phyloP scores from a whole-genome alignment of 1,140 invertebrate species.

The Bombus waltoni region DNA sequence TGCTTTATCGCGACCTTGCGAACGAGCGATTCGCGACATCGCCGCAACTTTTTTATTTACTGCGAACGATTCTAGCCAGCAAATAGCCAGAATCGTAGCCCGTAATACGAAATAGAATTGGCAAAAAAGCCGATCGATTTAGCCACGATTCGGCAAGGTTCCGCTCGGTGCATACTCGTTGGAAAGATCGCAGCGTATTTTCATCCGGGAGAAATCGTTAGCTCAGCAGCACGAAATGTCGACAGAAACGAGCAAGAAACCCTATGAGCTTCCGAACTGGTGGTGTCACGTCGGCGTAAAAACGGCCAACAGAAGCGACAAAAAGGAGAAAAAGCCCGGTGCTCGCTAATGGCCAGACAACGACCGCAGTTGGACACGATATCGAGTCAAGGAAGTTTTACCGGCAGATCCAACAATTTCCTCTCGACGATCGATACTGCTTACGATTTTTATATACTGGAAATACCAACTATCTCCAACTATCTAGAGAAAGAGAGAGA shows the following conservation, averaged over 20 bases:
- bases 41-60: too few species aligned
- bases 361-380: slow-evolving; percentile 32
- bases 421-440: background rate
- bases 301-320: slow-evolving; percentile 32
- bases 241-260: slow-evolving; percentile 39
- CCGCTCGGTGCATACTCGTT: background rate
- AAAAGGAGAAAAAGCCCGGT: slow-evolving; percentile 30
- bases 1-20: background rate
- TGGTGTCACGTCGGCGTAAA: slow-evolving; percentile 1
- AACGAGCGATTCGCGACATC: background rate
- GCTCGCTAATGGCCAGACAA: slow-evolving; percentile 67
- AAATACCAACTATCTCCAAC: too few species aligned
- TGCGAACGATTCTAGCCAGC: background rate
- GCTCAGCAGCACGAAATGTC: slow-evolving; percentile 5
- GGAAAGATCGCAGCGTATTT: background rate
- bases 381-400: slow-evolving; percentile 11
- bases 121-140: background rate
- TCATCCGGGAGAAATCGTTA: slow-evolving; percentile 27
- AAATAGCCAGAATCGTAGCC: background rate
- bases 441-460: too few species aligned
- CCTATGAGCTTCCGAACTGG: slow-evolving; percentile 31
- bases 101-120: background rate
- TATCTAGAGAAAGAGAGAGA: too few species aligned
- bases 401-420: background rate
- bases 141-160: background rate